Evolutionary conservation across 64 coral and sea anemone species (phyloP).

Genomic region (Pocillopora damicornis): DNA sequence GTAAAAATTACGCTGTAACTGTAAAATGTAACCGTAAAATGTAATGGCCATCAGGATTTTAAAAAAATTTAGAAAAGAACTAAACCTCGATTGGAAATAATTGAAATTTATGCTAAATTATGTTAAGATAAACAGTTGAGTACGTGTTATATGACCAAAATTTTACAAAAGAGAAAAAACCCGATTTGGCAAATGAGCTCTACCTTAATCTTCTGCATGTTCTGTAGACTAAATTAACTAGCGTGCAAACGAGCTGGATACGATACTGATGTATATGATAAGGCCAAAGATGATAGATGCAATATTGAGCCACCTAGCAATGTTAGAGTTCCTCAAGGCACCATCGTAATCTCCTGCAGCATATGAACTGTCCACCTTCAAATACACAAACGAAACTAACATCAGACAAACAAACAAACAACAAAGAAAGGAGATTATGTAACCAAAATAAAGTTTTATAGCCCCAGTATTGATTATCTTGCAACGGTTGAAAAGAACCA

Average conservation of each 20-base stretch:
- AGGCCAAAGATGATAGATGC: neutral
- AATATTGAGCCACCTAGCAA: neutral
- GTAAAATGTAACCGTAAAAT: too few species aligned
- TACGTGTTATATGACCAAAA: too few species aligned
- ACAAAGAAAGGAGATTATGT: neutral
- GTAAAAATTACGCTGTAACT: too few species aligned
- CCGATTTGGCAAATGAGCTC: neutral
- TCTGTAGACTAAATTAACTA: neutral
- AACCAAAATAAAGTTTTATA: too few species aligned
- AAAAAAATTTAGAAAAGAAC: too few species aligned
- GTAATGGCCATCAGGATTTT: too few species aligned
- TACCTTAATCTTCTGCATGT: neutral
- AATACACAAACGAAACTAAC: neutral
- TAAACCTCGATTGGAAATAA: too few species aligned
- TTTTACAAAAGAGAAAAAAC: too few species aligned
- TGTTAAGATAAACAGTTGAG: too few species aligned
- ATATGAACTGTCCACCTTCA: conserved; percentile 7
- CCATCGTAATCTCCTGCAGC: neutral
- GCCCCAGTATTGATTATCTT: too few species aligned
- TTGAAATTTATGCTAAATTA: too few species aligned
- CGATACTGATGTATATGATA: neutral
- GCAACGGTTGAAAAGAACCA: too few species aligned
- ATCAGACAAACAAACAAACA: neutral
- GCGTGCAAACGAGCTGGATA: neutral
- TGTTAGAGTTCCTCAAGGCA: neutral